Percentiles rank a stretch among this genome's conserved stretches.
These are phyloP conservation scores for Ophiothrix spiculata DNA, from an alignment of 35 echinoderm and acorn worm genomes.

Conservation along the genomic window DNA sequence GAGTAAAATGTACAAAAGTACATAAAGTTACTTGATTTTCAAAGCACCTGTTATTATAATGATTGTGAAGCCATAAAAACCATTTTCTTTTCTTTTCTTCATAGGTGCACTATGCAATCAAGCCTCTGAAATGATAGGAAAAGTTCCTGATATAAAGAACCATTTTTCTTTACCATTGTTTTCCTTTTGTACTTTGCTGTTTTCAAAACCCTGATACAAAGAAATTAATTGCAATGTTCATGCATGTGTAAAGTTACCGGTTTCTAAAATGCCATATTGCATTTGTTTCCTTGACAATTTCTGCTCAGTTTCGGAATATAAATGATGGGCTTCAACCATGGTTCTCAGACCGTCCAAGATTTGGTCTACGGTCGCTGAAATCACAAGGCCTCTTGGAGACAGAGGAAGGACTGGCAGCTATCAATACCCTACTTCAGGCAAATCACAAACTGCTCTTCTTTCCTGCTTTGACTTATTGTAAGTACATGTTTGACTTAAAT, in stretches of 20 bases:
- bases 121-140: too few species aligned
- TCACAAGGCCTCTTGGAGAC: slow-evolving; percentile 62
- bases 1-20: too few species aligned
- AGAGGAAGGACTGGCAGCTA: slow-evolving; percentile 80
- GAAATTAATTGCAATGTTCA: too few species aligned
- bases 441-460: slow-evolving; percentile 61
- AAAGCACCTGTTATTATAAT: too few species aligned
- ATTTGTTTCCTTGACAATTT: slow-evolving; percentile 16
- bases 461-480: slow-evolving; percentile 84
- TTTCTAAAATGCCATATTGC: not conserved
- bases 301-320: slow-evolving; percentile 51
- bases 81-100: too few species aligned
- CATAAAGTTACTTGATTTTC: too few species aligned
- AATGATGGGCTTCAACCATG: slow-evolving; percentile 94
- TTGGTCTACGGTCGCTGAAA: slow-evolving; percentile 65
- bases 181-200: too few species aligned
- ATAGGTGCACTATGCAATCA: too few species aligned
- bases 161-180: too few species aligned
- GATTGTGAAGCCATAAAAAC: too few species aligned
- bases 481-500: too few species aligned
- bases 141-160: too few species aligned
- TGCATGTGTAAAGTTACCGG: not conserved
- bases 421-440: slow-evolving; percentile 77
- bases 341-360: slow-evolving; percentile 76
- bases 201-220: not conserved